Evolutionary conservation across 2,113 vertebrate species (phyloP).

Genomic region (Notarius lentiginosus): DNA sequence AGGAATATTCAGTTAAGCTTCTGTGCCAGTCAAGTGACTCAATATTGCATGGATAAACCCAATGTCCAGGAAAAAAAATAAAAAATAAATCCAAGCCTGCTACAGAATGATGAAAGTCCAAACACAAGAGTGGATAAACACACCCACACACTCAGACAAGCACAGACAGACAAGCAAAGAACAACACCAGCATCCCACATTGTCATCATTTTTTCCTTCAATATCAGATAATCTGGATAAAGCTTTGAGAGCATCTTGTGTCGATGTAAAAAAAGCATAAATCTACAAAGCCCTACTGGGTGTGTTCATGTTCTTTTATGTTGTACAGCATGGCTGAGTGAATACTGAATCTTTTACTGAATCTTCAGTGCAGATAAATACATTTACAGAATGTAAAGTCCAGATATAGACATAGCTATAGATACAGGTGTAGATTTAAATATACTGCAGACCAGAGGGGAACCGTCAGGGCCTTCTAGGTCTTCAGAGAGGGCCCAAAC

Average conservation of each 20-base stretch:
- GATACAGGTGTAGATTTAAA: background rate
- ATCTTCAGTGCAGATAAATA: background rate
- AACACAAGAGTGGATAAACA: background rate
- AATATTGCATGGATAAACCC: slow-evolving; percentile 40
- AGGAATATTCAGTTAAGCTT: slow-evolving; percentile 33
- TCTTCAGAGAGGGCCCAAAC: too few relatives aligned
- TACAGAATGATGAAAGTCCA: slow-evolving; percentile 29
- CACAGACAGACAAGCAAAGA: background rate
- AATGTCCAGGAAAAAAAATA: slow-evolving; percentile 9
- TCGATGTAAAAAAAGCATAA: slow-evolving; percentile 11
- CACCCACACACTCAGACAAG: slow-evolving; percentile 26
- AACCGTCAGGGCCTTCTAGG: too few relatives aligned
- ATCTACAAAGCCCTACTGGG: background rate
- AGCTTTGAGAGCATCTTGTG: slow-evolving; percentile 30
- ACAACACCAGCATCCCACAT: background rate
- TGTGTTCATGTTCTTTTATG: background rate
- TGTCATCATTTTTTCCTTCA: slow-evolving; percentile 25
- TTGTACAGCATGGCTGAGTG: background rate
- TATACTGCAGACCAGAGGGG: too few relatives aligned
- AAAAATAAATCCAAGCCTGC: background rate
- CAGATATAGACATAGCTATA: background rate
- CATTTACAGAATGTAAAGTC: background rate
- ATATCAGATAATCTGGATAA: slow-evolving; percentile 32
- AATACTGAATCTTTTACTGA: background rate
- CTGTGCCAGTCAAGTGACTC: slow-evolving; percentile 35